Evolutionary conservation across 2,888 invertebrate species (phyloP).

Genomic region (Piscicola geometra): DNA sequence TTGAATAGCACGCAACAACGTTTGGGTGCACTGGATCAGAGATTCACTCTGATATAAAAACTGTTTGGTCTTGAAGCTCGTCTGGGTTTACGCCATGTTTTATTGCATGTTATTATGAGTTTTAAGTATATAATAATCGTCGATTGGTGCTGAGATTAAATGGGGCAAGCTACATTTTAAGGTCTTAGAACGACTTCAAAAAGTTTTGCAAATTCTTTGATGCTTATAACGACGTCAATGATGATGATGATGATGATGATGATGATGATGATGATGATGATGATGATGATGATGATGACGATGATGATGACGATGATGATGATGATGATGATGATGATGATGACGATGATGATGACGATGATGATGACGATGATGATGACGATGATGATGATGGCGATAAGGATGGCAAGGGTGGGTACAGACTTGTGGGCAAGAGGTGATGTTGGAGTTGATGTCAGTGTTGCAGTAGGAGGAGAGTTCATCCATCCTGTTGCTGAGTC

Average conservation of each 20-base stretch:
- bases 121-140: too few relatives aligned
- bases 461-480: neutral
- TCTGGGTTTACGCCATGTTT: too few relatives aligned
- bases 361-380: conserved; percentile 35
- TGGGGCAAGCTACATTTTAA: too few relatives aligned
- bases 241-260: conserved; percentile 36
- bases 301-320: conserved; percentile 37
- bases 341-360: conserved; percentile 37
- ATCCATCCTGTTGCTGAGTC: neutral
- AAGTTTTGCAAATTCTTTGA: too few relatives aligned
- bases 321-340: conserved; percentile 38
- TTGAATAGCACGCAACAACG: too few relatives aligned
- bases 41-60: too few relatives aligned
- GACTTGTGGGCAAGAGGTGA: conserved; percentile 16
- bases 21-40: too few relatives aligned
- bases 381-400: conserved; percentile 22
- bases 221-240: neutral
- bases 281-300: conserved; percentile 26
- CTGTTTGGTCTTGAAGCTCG: too few relatives aligned
- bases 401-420: too few relatives aligned
- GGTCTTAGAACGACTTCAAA: too few relatives aligned
- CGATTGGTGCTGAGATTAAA: too few relatives aligned
- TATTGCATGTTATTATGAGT: too few relatives aligned
- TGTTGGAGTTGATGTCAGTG: conserved; percentile 21
- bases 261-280: conserved; percentile 30